phyloP scores from a whole-genome alignment of 2,888 invertebrate genomes.

The Lottia scabra region DNA sequence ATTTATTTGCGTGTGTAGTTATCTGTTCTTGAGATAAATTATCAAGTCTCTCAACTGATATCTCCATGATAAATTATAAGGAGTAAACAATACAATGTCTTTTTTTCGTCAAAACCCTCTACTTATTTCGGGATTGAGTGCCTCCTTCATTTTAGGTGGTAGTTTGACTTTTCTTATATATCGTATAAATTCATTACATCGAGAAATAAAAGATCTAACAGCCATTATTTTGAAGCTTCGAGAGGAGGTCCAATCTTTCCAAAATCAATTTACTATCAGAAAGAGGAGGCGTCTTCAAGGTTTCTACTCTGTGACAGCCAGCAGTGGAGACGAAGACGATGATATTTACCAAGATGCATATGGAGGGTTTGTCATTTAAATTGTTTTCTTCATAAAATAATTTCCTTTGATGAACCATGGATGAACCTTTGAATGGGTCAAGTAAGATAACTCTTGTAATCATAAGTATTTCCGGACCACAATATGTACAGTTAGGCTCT shows the following conservation, averaged over 20 bases:
- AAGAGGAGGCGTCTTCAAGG: constrained; percentile 24
- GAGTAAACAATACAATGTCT: constrained; percentile 28
- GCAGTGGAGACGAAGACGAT: constrained; percentile 61
- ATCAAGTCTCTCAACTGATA: too few species aligned
- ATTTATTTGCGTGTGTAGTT: too few species aligned
- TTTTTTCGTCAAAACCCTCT: constrained; percentile 35
- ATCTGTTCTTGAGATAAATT: too few species aligned
- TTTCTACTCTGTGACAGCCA: constrained; percentile 46
- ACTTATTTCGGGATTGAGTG: constrained; percentile 49
- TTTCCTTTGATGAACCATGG: not conserved
- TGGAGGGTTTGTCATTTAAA: constrained; percentile 38
- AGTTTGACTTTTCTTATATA: constrained; percentile 48
- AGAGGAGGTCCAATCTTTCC: not conserved
- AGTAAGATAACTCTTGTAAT: constrained; percentile 18
- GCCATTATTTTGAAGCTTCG: constrained; percentile 8
- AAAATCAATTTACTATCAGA: not conserved
- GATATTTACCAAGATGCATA: constrained; percentile 61
- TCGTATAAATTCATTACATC: constrained; percentile 37
- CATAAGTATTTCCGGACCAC: too few species aligned
- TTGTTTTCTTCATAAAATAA: not conserved
- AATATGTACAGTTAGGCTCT: too few species aligned
- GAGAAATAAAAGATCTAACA: constrained; percentile 14
- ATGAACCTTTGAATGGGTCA: constrained; percentile 13
- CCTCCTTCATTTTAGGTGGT: constrained; percentile 52
- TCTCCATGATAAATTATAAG: too few species aligned